A percentile compares a stretch with the other conserved stretches of the same genome.
Conservation (phyloP, 2,797 vertebrate genomes). For the Scleropages formosus region DNA sequence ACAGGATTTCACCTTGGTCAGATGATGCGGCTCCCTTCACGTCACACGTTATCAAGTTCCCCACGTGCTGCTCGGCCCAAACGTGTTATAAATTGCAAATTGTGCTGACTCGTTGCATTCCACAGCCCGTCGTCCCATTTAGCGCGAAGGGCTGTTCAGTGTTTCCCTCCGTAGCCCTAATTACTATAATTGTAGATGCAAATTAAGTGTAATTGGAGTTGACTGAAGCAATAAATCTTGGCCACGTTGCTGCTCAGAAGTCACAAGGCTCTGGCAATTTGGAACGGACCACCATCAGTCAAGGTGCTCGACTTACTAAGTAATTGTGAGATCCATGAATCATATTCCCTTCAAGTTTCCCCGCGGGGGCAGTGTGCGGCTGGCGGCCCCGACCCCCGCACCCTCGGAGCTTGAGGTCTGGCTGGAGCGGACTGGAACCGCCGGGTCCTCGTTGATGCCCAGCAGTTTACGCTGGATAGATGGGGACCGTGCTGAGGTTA, state of each 20-base stretch:
- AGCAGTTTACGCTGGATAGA: no score
- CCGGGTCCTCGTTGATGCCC: no score
- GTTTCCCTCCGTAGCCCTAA: conserved; percentile 64
- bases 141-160: conserved; percentile 49
- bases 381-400: conserved; percentile 38
- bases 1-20: conserved; percentile 8
- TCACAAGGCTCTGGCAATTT: conserved; percentile 60
- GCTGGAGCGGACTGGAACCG: not conserved
- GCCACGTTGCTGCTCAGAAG: conserved; percentile 55
- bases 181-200: conserved; percentile 73
- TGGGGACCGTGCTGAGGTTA: no score
- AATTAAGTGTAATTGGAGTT: conserved; percentile 74
- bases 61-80: not conserved
- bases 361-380: conserved; percentile 48
- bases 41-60: not conserved
- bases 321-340: conserved; percentile 72
- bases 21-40: not conserved
- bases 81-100: conserved; percentile 15
- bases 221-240: conserved; percentile 72
- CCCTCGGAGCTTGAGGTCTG: conserved; percentile 14
- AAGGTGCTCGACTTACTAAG: conserved; percentile 65
- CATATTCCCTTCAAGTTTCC: conserved; percentile 66
- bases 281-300: conserved; percentile 58
- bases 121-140: conserved; percentile 46
- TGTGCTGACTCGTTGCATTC: conserved; percentile 59